Percentiles rank a stretch among this genome's conserved stretches.
Evolutionary conservation across 2,888 invertebrate species (phyloP).

Genomic region (Drosophila quinaria): DNA sequence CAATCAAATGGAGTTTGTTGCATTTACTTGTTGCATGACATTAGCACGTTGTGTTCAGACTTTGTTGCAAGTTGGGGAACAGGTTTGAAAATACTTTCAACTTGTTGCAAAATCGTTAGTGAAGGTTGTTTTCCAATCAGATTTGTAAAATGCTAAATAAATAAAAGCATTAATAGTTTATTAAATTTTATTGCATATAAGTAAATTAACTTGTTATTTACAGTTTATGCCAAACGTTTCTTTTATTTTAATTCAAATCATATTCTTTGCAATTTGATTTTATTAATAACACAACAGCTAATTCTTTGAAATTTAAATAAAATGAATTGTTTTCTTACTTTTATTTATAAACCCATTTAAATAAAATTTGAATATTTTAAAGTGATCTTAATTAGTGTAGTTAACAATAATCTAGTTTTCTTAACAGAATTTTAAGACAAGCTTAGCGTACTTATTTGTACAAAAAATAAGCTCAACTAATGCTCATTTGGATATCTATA

Average conservation of each 20-base stretch:
- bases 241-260: too few relatives aligned
- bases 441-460: not conserved
- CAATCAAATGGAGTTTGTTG: conserved; percentile 14
- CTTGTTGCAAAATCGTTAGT: not conserved
- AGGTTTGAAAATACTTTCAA: conserved; percentile 4
- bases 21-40: not conserved
- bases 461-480: not conserved
- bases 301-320: not conserved
- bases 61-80: conserved; percentile 9
- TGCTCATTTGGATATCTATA: conserved; percentile 1
- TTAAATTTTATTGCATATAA: too few relatives aligned
- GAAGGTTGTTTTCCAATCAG: not conserved
- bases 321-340: not conserved
- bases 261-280: too few relatives aligned
- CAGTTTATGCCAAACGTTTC: too few relatives aligned
- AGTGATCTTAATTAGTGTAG: not conserved
- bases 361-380: not conserved
- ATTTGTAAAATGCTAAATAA: not conserved
- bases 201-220: too few relatives aligned
- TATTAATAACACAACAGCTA: too few relatives aligned
- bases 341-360: not conserved
- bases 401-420: not conserved
- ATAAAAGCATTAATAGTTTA: too few relatives aligned
- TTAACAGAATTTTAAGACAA: not conserved
- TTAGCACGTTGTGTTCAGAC: conserved; percentile 1